These are phyloP conservation scores for Peromyscus eremicus DNA, from an alignment of 2,797 vertebrate species.

Conservation along the genomic window DNA sequence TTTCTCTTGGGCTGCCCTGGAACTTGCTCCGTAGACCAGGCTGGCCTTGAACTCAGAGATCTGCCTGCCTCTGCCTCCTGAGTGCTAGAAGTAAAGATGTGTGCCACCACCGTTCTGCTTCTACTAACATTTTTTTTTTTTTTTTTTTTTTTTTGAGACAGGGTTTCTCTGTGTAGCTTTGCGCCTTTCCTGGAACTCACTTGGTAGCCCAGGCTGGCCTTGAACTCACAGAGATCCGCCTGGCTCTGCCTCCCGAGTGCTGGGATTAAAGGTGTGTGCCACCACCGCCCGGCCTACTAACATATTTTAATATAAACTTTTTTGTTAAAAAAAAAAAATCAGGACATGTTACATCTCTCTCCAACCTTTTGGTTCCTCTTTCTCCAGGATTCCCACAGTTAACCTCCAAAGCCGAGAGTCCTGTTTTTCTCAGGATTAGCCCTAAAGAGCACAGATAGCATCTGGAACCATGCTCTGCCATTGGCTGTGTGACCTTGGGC, in stretches of 20 bases:
- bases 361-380: not conserved
- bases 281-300: not conserved
- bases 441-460: not conserved
- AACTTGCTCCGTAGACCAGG: not conserved
- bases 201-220: too few species aligned
- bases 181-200: not conserved
- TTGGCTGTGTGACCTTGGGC: not conserved
- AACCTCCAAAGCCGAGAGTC: not conserved
- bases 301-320: not conserved
- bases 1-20: not conserved
- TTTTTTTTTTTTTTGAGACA: not conserved
- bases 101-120: too few species aligned
- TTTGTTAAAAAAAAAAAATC: not conserved
- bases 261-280: too few species aligned
- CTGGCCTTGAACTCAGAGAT: too few species aligned
- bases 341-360: not conserved
- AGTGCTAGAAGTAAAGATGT: too few species aligned
- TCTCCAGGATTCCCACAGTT: not conserved
- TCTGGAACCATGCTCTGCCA: not conserved
- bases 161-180: too few species aligned
- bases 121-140: too few species aligned
- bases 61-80: too few species aligned
- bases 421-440: not conserved
- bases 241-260: too few species aligned
- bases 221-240: not conserved